A percentile compares a stretch with the other conserved stretches of the same genome.
Conservation (phyloP, 2,797 vertebrate species). For the Clarias pachynema region DNA sequence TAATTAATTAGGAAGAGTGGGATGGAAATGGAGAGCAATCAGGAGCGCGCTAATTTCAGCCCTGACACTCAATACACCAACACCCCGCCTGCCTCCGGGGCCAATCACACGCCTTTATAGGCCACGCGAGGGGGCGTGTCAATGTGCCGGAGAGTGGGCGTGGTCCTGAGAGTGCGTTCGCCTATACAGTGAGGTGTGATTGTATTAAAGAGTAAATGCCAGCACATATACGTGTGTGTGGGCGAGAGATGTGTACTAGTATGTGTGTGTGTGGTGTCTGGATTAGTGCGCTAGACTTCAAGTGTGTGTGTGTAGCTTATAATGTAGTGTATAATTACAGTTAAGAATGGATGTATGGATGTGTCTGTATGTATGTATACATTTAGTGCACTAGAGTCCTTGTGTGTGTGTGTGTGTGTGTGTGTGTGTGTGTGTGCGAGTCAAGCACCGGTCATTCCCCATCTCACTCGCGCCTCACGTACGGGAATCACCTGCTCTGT, state of each 20-base stretch:
- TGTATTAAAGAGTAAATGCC: neutral
- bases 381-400: too few relatives aligned
- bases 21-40: conserved; percentile 78
- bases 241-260: neutral
- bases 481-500: conserved; percentile 2
- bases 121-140: conserved; percentile 44
- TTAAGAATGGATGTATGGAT: neutral
- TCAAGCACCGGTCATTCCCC: neutral
- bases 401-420: neutral
- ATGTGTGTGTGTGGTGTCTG: conserved; percentile 16
- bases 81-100: conserved; percentile 66
- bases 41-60: conserved; percentile 78
- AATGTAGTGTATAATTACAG: neutral
- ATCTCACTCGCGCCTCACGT: neutral
- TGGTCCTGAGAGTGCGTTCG: neutral
- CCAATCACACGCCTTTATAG: conserved; percentile 54
- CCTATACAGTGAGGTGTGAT: conserved; percentile 3
- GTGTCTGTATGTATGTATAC: neutral
- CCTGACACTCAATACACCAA: conserved; percentile 78
- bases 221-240: neutral
- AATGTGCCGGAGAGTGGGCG: neutral
- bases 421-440: neutral
- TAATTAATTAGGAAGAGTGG: conserved; percentile 80
- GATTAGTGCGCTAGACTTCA: neutral
- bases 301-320: neutral